Evolutionary conservation across 2,797 vertebrate species (phyloP).

Genomic region (Cuculus canorus): DNA sequence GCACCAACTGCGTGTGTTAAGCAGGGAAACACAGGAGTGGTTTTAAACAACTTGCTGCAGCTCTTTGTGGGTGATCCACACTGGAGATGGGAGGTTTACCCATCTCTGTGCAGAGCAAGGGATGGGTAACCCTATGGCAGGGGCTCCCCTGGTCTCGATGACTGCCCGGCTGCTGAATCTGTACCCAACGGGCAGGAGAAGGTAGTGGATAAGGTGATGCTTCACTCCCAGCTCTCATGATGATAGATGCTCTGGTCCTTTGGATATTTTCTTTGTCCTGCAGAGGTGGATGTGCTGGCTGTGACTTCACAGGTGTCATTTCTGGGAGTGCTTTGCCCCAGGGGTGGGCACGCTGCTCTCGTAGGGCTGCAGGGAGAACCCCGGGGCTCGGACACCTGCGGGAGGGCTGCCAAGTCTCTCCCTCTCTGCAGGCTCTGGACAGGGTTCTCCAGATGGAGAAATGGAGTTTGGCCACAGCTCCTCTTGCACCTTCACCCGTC

Average conservation of each 20-base stretch:
- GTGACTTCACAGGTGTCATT: fast-evolving
- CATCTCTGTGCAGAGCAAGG: fast-evolving
- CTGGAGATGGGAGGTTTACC: not conserved
- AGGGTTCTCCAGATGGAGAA: conserved; percentile 29
- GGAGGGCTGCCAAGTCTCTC: not conserved
- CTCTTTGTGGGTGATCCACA: fast-evolving
- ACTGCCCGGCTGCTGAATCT: not conserved
- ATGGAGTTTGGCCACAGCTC: not conserved
- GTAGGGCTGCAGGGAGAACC: not conserved
- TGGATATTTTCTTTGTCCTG: fast-evolving
- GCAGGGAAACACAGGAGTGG: fast-evolving
- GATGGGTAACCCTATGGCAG: not conserved
- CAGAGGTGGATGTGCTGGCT: not conserved
- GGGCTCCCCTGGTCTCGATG: not conserved
- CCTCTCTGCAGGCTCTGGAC: conserved; percentile 70
- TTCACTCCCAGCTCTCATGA: not conserved
- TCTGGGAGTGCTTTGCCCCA: fast-evolving
- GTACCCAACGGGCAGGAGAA: fast-evolving
- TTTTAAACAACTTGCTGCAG: not conserved
- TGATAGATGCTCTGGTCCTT: not conserved
- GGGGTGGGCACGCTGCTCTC: not conserved
- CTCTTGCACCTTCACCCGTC: not conserved
- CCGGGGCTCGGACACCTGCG: fast-evolving
- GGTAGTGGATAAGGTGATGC: fast-evolving
- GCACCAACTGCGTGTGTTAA: fast-evolving